Conservation (phyloP, 1,140 invertebrate genomes). For the Holcopasites calliopsidis region DNA sequence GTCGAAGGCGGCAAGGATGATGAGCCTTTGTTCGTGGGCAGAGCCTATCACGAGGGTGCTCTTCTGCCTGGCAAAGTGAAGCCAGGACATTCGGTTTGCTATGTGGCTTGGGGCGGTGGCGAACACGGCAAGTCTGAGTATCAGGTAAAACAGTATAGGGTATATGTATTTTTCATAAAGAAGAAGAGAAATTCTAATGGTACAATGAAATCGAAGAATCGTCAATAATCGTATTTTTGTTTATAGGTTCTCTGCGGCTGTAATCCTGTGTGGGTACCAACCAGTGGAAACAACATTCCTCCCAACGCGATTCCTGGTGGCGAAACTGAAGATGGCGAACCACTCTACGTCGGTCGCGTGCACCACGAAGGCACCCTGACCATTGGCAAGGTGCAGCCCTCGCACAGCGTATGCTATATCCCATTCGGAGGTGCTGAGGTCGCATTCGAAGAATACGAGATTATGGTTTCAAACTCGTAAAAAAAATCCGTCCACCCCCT, state of each 20-base stretch:
- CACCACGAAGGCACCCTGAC: slow-evolving; percentile 84
- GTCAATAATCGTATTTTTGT: too few species aligned
- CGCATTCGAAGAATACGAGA: slow-evolving; percentile 87
- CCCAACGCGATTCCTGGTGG: slow-evolving; percentile 87
- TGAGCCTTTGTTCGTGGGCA: slow-evolving; percentile 87
- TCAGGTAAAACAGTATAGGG: slow-evolving; percentile 80
- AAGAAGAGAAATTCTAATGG: too few species aligned
- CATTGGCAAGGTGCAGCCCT: slow-evolving; percentile 87
- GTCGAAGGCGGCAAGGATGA: slow-evolving; percentile 86
- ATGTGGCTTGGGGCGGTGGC: slow-evolving; percentile 88
- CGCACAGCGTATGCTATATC: slow-evolving; percentile 86
- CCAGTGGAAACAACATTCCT: slow-evolving; percentile 83
- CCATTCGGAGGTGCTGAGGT: slow-evolving; percentile 86
- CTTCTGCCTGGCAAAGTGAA: slow-evolving; percentile 89
- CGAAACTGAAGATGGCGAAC: slow-evolving; percentile 87
- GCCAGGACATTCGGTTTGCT: slow-evolving; percentile 86
- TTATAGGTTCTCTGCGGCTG: slow-evolving; percentile 82
- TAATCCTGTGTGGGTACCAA: slow-evolving; percentile 82
- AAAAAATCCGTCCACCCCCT: background rate
- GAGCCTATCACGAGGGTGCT: slow-evolving; percentile 87
- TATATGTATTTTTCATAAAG: background rate
- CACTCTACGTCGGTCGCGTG: slow-evolving; percentile 85
- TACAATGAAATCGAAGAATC: too few species aligned
- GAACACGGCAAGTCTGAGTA: slow-evolving; percentile 88
- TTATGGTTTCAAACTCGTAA: slow-evolving; percentile 79